Evolutionary conservation across 1,140 invertebrate genomes (phyloP), one percentile per base, ranked within the genome.

Genomic region (Polyergus mexicanus): DNA sequence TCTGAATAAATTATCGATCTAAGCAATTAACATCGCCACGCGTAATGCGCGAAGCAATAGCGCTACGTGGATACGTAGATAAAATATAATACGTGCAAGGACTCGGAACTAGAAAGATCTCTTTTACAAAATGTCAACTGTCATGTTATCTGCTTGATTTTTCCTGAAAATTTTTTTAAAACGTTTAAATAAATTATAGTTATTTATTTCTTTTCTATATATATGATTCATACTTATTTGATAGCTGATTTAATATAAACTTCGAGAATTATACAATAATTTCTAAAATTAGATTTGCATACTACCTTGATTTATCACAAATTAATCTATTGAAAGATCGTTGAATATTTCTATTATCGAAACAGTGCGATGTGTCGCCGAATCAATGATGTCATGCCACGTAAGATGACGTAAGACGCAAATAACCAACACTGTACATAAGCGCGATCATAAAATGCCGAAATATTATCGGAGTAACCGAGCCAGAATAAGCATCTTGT

Each of bases 261-360:
- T 13, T 19, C 1, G 19, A 62, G 19, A 47, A 3, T 28, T 25
- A 71, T 32, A n/a, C n/a, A n/a, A n/a, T n/a, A 28, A 0, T 28
- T 69, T 8, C 16, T 71, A 72, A 83, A 47, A 32, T 72, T 60
- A 32, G 2, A n/a, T 44, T 2, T 13, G 4, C 1, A 11, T 44
- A 44, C 51, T 74, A 19, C 22, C 2, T 60, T 38, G 25, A 32
- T 83, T 72, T 60, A 44, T 44, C 62, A 5, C 10, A 1, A 8
- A 51, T 19, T 51, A 51, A 51, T 11, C n/a, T 8, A 32, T 66
- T 44, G 56, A 10, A 84, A 47, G 10, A 44, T 84, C 47, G 16
- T 72, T 65, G 78, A 74, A 86, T 83, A 86, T 72, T 72, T 83
- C 77, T 74, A 71, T 86, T 86, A 58, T 86, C 76, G 60, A 56